Conservation (phyloP, 2,888 invertebrate genomes). For the Drosophila subsilvestris region DNA sequence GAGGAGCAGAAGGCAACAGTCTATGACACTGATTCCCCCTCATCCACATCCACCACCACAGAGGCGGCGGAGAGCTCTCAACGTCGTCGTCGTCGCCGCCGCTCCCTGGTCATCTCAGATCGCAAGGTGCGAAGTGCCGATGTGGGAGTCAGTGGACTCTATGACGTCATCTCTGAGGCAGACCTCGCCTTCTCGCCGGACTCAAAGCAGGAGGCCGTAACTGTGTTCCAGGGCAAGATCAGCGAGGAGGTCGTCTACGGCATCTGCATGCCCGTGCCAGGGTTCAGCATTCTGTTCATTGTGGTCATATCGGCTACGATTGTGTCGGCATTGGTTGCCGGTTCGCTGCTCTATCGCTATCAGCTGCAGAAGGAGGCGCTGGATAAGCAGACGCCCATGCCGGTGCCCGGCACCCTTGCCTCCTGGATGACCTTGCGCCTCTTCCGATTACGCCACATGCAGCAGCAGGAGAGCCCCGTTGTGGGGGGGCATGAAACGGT, state of each 20-base stretch:
- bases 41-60: slow-evolving; percentile 1
- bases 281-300: slow-evolving; percentile 94
- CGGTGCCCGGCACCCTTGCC: slow-evolving; percentile 87
- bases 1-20: slow-evolving; percentile 24
- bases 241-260: slow-evolving; percentile 96
- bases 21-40: too few species aligned
- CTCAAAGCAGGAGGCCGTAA: slow-evolving; percentile 91
- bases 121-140: slow-evolving; percentile 92
- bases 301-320: slow-evolving; percentile 94
- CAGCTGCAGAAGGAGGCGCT: slow-evolving; percentile 90
- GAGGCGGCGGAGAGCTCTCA: neutral
- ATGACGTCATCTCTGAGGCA: slow-evolving; percentile 96
- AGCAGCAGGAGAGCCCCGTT: slow-evolving; percentile 51
- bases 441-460: slow-evolving; percentile 85
- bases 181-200: slow-evolving; percentile 96
- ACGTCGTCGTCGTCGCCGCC: slow-evolving; percentile 85
- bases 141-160: slow-evolving; percentile 94
- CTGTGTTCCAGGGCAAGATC: slow-evolving; percentile 94
- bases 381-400: slow-evolving; percentile 85
- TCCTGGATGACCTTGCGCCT: slow-evolving; percentile 90
- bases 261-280: slow-evolving; percentile 94
- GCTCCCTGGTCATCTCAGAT: slow-evolving; percentile 88
- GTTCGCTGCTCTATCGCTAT: slow-evolving; percentile 90
- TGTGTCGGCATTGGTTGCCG: slow-evolving; percentile 93
- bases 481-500: slow-evolving; percentile 76